A percentile compares a stretch with the other conserved stretches of the same genome.
Conservation (phyloP, 2,888 invertebrate genomes). For the Megastigmus dorsalis region DNA sequence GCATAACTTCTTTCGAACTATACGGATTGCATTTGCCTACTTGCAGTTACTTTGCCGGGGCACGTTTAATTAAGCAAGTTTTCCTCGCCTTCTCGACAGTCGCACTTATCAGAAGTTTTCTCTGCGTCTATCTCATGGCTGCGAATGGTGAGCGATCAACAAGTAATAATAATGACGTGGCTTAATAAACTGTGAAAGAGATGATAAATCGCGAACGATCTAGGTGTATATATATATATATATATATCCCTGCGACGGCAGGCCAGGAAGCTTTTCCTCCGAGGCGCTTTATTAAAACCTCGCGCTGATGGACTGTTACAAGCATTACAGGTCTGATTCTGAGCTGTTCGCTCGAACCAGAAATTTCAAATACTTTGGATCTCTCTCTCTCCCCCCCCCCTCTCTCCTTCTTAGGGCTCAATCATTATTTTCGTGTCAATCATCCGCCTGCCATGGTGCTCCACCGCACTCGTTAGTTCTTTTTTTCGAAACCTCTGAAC, state of each 20-base stretch:
- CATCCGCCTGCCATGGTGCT: slow-evolving; percentile 45
- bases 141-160: slow-evolving; percentile 62
- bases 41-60: no score
- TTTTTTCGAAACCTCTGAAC: slow-evolving; percentile 23
- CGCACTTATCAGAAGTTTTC: slow-evolving; percentile 37
- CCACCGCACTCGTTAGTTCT: slow-evolving; percentile 25
- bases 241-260: neutral
- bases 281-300: slow-evolving; percentile 68
- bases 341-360: slow-evolving; percentile 15
- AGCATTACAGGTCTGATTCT: slow-evolving; percentile 55
- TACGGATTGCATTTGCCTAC: neutral
- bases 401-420: slow-evolving; percentile 24
- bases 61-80: slow-evolving; percentile 44
- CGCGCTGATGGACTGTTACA: slow-evolving; percentile 68
- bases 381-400: slow-evolving; percentile 58
- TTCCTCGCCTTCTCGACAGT: slow-evolving; percentile 27
- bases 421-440: slow-evolving; percentile 56
- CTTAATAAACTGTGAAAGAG: slow-evolving; percentile 66
- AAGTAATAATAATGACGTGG: slow-evolving; percentile 64
- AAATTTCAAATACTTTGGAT: slow-evolving; percentile 60
- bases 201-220: slow-evolving; percentile 65
- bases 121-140: neutral
- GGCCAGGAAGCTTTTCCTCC: slow-evolving; percentile 32
- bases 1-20: neutral
- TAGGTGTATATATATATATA: no score